Base-by-base conservation (phyloP, 2,797 vertebrate genomes). In the Sparus aurata region DNA sequence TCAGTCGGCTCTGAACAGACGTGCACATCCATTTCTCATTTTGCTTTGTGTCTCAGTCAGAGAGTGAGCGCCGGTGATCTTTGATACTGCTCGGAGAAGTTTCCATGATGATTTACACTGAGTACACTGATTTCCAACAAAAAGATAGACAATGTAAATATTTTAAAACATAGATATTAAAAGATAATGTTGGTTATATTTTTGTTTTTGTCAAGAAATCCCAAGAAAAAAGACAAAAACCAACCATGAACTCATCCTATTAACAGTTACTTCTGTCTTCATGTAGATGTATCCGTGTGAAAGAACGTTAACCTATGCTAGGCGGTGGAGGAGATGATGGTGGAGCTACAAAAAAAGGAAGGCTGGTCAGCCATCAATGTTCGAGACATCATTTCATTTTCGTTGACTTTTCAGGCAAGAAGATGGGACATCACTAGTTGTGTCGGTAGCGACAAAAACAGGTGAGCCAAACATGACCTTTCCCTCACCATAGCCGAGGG, bases 1-100 rank as follows among this genome's bases (percentile, higher is more conserved):
- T 79, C 71, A 49, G 23, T 73, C 34, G 22, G 4, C 69, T 75
- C 45, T 61, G 45, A 73, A 68, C 64, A 53, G 16, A 83, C 63
- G 12, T 12, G 79, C 74, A 67, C 46, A 9, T 54, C 27, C 64
- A 63, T 27, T 16, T 67, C 12, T 74, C 45, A 61, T 73, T 38
- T 66, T 45, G 16, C 41, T 64, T 47, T n/a, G n/a, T 17, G 64
- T 23, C 61, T 64, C 53, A 38, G 34, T 58, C 60, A 23, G 55
- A 34, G 61, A 18, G 17, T 17, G 38, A 6, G 1, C 1, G 12
- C 18, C 43, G 50, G 47, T 54, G 22, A 60, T 27, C 23, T 27
- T 2, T 41, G 34, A 23, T 2, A n/a, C 8, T 34, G 17, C n/a
- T 23, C 12, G 61, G 18, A 17, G 9, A 22, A 12, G 5, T 43